Base-by-base conservation (phyloP, 2,113 vertebrate species). In the Galemys pyrenaicus region DNA sequence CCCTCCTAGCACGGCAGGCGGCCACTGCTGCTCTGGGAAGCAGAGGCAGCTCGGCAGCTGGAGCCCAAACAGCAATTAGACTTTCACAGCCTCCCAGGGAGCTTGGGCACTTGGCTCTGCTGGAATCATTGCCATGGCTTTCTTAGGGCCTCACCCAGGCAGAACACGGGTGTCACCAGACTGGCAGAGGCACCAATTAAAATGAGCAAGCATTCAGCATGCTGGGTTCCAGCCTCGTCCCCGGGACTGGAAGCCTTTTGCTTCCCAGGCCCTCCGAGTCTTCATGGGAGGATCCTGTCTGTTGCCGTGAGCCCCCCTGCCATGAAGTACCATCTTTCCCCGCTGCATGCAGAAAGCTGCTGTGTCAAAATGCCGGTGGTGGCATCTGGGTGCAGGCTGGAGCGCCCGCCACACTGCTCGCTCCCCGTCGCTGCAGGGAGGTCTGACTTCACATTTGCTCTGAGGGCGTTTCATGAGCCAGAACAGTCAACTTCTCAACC, bases 361-460 rank as follows among this genome's bases (percentile, higher is more conserved):
- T 5, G 37, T 54, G 39, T 96, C 92, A 93, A 90, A 96, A 96
- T 91, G 96, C 97, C 68, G 73, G 97, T 70, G 22, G 54, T 82
- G 97, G 97, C 98, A 97, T 97, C 98, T 98, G 98, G 96, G 96
- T 90, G 96, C 85, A 26, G 96, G 97, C 98, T 97, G 97, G 97
- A 96, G 96, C 67, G 68, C 93, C 86, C 92, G 97, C 98, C 92
- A 92, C 16, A 79, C 95, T 77, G 96, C 96, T 92, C 95, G 96
- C 94, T 89, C 75, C 97, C 94, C 89, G 44, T 89, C 67, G 92
- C 98, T 96, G 94, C 70, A 56, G 5, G 96, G 98, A 97, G 96
- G 96, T 93, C 98, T 96, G 51, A 91, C 92, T 95, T 96, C 96
- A 60, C 83, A 82, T 97, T 97, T 89, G 95, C 97, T 97, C 93